phyloP scores from a whole-genome alignment of 92 coral and sea anemone species.

The Zoanthus sociatus region DNA sequence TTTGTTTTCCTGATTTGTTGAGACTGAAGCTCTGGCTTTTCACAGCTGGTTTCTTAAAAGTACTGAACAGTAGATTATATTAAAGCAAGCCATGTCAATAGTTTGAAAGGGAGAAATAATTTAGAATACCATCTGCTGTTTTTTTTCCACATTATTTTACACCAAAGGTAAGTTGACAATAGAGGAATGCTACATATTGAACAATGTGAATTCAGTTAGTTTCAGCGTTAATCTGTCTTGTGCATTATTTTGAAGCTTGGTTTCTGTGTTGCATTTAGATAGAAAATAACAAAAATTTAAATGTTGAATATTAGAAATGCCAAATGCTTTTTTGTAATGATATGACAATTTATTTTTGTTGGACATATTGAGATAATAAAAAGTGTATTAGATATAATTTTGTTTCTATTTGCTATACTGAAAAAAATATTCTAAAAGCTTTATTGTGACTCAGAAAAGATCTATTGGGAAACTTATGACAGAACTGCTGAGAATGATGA shows the following conservation, averaged over 20 bases:
- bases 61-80: slow-evolving; percentile 9
- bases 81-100: not conserved
- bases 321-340: too few species aligned
- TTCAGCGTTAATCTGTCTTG: not conserved
- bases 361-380: too few species aligned
- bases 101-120: not conserved
- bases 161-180: slow-evolving; percentile 38
- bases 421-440: too few species aligned
- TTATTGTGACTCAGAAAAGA: too few species aligned
- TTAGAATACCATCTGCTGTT: slow-evolving; percentile 2
- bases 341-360: too few species aligned
- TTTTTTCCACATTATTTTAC: not conserved
- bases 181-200: slow-evolving; percentile 27
- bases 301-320: too few species aligned
- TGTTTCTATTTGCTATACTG: too few species aligned
- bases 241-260: not conserved
- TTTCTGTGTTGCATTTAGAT: too few species aligned
- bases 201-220: not conserved
- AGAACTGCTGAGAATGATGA: too few species aligned
- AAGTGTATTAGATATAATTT: too few species aligned
- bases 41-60: slow-evolving; percentile 21
- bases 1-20: slow-evolving; percentile 15
- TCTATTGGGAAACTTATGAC: too few species aligned
- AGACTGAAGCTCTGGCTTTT: slow-evolving; percentile 16
- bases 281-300: too few species aligned